Percentiles rank a stretch among this genome's conserved stretches.
phyloP scores from a whole-genome alignment of 2,888 invertebrate genomes.

The Physocephala rufipes region DNA sequence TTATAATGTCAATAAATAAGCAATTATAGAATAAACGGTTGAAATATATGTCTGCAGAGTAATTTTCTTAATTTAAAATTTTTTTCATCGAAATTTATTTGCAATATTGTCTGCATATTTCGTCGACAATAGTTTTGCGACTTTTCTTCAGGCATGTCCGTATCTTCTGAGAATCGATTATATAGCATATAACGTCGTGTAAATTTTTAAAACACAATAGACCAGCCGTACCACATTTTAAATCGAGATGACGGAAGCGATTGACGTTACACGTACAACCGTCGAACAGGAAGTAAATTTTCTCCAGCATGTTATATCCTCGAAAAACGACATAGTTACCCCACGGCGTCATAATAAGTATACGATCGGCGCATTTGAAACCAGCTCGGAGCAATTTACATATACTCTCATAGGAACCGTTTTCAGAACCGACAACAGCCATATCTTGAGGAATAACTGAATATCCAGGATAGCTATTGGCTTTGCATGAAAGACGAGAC shows the following conservation, averaged over 20 bases:
- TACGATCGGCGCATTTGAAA: constrained; percentile 59
- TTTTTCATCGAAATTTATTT: constrained; percentile 11
- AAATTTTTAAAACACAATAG: constrained; percentile 54
- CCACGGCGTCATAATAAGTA: constrained; percentile 62
- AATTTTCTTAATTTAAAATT: too few species aligned
- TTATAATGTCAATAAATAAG: too few species aligned
- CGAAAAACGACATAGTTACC: constrained; percentile 62
- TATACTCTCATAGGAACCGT: constrained; percentile 58
- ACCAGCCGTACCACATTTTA: constrained; percentile 60
- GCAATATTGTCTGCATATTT: constrained; percentile 53
- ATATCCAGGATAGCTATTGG: constrained; percentile 57
- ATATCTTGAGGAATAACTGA: constrained; percentile 50
- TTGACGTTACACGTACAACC: constrained; percentile 63
- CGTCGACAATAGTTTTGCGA: constrained; percentile 45
- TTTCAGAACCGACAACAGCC: constrained; percentile 62
- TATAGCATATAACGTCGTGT: constrained; percentile 52
- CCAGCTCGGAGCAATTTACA: constrained; percentile 53
- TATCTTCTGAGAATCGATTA: constrained; percentile 53
- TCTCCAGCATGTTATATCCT: constrained; percentile 32
- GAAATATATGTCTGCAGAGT: too few species aligned
- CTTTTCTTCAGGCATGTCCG: constrained; percentile 43
- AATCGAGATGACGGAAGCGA: constrained; percentile 60
- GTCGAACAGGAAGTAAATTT: constrained; percentile 56
- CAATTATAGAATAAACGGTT: too few species aligned
- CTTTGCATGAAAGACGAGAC: constrained; percentile 40